Conservation (phyloP, 2,888 invertebrate species). For the Nebria brevicollis region DNA sequence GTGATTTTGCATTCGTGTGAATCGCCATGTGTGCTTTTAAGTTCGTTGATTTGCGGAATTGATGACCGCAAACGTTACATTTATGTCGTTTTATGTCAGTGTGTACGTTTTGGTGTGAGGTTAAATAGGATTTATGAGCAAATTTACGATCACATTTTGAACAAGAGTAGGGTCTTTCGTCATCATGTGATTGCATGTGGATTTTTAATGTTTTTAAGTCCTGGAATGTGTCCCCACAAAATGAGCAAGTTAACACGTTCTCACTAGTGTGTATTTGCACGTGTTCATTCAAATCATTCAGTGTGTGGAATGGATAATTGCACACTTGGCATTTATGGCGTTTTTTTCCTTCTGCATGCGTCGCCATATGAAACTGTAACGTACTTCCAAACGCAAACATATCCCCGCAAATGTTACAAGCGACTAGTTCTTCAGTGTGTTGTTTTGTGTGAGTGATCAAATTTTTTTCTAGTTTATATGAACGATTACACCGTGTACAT, state of each 20-base stretch:
- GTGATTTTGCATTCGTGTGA: background rate
- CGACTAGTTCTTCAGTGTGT: background rate
- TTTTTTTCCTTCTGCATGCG: background rate
- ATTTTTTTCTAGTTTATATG: too few relatives aligned
- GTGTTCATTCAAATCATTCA: background rate
- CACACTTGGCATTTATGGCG: background rate
- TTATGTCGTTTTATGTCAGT: background rate
- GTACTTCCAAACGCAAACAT: background rate
- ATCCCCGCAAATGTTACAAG: background rate
- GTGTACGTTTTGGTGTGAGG: background rate
- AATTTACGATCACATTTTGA: background rate
- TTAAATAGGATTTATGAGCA: background rate
- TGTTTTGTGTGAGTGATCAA: background rate
- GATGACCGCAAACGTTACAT: background rate
- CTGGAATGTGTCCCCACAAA: background rate
- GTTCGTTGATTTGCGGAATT: background rate
- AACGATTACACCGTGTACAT: background rate
- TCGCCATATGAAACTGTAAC: background rate
- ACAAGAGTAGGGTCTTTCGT: background rate
- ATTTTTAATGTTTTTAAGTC: background rate
- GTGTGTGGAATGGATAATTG: background rate
- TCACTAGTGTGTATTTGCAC: background rate
- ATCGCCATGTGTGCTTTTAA: background rate
- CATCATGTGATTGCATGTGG: background rate
- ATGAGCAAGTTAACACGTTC: background rate